Evolutionary conservation across 2,888 invertebrate genomes (phyloP).

Genomic region (Liodrosophila aerea): DNA sequence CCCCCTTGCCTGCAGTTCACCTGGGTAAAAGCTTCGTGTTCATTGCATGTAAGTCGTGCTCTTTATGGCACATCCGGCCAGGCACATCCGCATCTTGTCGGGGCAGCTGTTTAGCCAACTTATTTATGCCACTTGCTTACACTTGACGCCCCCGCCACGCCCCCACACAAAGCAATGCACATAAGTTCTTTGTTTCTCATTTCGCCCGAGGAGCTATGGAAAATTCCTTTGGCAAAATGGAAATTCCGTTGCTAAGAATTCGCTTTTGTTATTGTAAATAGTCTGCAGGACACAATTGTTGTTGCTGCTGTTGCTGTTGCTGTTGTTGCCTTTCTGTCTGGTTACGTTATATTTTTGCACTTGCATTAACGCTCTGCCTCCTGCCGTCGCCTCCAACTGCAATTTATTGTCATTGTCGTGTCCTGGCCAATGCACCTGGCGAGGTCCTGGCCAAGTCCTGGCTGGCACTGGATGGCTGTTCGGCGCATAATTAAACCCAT

Average conservation of each 20-base stretch:
- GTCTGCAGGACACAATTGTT: conserved; percentile 36
- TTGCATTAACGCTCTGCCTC: conserved; percentile 44
- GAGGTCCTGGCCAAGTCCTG: neutral
- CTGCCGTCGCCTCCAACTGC: neutral
- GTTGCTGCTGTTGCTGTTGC: conserved; percentile 14
- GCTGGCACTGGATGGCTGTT: conserved; percentile 25
- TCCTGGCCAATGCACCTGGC: conserved; percentile 24
- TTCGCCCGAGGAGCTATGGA: conserved; percentile 29
- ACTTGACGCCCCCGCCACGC: conserved; percentile 25
- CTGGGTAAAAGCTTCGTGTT: conserved; percentile 49
- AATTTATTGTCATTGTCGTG: conserved; percentile 68
- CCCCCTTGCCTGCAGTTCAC: conserved; percentile 9
- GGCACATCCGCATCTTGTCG: conserved; percentile 37
- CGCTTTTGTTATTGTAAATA: conserved; percentile 44
- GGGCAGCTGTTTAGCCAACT: conserved; percentile 69
- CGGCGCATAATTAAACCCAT: conserved; percentile 74
- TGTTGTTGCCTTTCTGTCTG: conserved; percentile 25
- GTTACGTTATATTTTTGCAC: conserved; percentile 60
- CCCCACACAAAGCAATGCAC: conserved; percentile 8
- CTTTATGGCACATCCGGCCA: conserved; percentile 66
- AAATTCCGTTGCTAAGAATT: conserved; percentile 53
- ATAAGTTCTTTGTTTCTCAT: conserved; percentile 45
- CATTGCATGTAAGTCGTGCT: conserved; percentile 56
- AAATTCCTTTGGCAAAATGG: conserved; percentile 70
- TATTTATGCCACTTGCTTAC: conserved; percentile 67